A percentile compares a stretch with the other conserved stretches of the same genome.
These are phyloP conservation scores for Nomada fucata DNA, from an alignment of 2,888 invertebrate species.

Conservation along the genomic window DNA sequence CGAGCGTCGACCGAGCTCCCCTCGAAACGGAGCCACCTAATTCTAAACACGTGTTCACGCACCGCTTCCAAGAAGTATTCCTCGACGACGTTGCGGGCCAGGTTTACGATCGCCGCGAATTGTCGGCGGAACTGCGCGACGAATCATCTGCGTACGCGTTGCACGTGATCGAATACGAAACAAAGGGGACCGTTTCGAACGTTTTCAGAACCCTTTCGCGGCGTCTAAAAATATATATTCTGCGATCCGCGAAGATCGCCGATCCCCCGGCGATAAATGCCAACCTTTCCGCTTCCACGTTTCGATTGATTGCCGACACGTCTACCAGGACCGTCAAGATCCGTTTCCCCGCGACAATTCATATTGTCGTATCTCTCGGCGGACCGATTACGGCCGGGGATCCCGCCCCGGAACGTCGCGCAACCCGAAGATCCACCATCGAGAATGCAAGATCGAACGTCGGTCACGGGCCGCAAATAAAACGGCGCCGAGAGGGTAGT, in stretches of 20 bases:
- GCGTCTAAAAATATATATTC: slow-evolving; percentile 19
- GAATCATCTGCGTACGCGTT: slow-evolving; percentile 51
- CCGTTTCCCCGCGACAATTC: too few relatives aligned
- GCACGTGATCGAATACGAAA: slow-evolving; percentile 56
- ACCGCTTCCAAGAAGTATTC: slow-evolving; percentile 68
- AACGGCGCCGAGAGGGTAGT: slow-evolving; percentile 4
- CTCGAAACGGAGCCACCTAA: slow-evolving; percentile 65
- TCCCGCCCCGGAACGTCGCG: too few relatives aligned
- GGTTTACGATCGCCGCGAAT: slow-evolving; percentile 70
- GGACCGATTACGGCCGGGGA: too few relatives aligned
- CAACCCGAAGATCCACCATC: neutral
- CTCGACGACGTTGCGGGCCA: slow-evolving; percentile 56
- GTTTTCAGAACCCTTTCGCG: neutral
- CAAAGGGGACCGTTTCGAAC: slow-evolving; percentile 37
- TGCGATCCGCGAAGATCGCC: neutral
- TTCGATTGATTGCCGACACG: too few relatives aligned
- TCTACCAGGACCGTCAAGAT: too few relatives aligned
- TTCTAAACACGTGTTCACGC: slow-evolving; percentile 71
- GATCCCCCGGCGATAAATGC: neutral
- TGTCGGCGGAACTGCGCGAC: slow-evolving; percentile 60
- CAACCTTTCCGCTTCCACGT: neutral
- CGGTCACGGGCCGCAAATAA: slow-evolving; percentile 28
- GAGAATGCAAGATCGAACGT: too few relatives aligned
- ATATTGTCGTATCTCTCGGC: neutral
- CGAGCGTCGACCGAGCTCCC: slow-evolving; percentile 45